phyloP scores from a whole-genome alignment of 2,888 invertebrate species.

The Andricus quercusramuli region DNA sequence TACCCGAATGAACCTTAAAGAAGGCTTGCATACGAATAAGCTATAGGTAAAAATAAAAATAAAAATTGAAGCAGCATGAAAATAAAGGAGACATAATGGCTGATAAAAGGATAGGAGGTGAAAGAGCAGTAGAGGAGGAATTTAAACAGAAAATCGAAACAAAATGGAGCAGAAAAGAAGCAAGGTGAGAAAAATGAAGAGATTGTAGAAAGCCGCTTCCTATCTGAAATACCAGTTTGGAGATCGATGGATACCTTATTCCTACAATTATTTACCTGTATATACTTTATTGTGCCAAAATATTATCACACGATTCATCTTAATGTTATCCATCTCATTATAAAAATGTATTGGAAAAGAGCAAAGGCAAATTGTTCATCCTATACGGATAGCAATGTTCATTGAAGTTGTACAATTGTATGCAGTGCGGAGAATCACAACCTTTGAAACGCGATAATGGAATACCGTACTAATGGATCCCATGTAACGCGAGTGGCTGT shows the following conservation, averaged over 20 bases:
- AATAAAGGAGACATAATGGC: too few species aligned
- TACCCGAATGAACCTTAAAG: too few species aligned
- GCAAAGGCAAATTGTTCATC: slow-evolving; percentile 17
- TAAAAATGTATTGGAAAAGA: slow-evolving; percentile 8
- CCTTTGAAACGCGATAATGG: slow-evolving; percentile 47
- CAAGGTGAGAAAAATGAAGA: too few species aligned
- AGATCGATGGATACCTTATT: too few species aligned
- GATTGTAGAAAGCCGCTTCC: neutral
- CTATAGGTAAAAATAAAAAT: too few species aligned
- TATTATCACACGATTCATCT: neutral
- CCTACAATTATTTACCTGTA: too few species aligned
- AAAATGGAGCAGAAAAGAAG: too few species aligned
- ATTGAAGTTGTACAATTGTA: slow-evolving; percentile 31
- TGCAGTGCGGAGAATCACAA: slow-evolving; percentile 44
- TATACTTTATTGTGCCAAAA: neutral
- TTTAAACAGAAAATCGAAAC: too few species aligned
- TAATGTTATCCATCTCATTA: neutral
- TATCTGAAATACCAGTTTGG: neutral
- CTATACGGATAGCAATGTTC: neutral
- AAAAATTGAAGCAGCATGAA: too few species aligned
- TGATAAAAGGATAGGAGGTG: too few species aligned
- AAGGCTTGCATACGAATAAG: too few species aligned
- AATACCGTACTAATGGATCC: slow-evolving; percentile 35
- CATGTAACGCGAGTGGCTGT: slow-evolving; percentile 46
- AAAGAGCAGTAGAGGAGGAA: too few species aligned